These are phyloP conservation scores for Pelodiscus sinensis DNA, from an alignment of 2,113 vertebrate species.

Conservation along the genomic window DNA sequence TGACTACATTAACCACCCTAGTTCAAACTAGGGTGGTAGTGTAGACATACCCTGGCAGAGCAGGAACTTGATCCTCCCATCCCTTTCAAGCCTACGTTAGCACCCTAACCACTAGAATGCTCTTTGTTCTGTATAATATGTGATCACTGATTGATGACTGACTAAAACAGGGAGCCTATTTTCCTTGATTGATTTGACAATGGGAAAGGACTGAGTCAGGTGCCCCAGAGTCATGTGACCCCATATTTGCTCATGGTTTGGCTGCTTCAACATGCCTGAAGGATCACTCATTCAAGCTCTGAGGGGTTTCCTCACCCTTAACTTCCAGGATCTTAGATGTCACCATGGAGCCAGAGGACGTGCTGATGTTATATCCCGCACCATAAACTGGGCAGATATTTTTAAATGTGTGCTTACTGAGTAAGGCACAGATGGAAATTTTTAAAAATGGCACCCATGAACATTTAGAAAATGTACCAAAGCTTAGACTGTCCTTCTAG, in stretches of 20 bases:
- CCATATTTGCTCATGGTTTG: not conserved
- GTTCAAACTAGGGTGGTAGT: no score
- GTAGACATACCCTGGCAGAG: no score
- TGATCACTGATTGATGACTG: accelerated
- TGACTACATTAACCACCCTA: no score
- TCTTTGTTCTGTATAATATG: not conserved
- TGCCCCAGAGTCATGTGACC: not conserved
- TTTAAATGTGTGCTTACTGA: not conserved
- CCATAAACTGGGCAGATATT: not conserved
- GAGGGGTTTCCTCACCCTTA: not conserved
- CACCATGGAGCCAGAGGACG: not conserved
- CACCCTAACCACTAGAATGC: not conserved
- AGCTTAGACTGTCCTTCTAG: not conserved
- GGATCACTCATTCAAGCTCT: not conserved
- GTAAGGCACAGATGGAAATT: not conserved
- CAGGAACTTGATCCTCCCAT: not conserved
- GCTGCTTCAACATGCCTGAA: not conserved
- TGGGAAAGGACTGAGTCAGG: not conserved
- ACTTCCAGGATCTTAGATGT: not conserved
- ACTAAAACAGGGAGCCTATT: not conserved
- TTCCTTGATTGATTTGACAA: not conserved
- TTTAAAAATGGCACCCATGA: not conserved
- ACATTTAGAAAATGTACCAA: not conserved
- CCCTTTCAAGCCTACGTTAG: not conserved
- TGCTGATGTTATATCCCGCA: accelerated